Evolutionary conservation across 2,113 vertebrate species (phyloP).

Genomic region (Leucopsar rothschildi): DNA sequence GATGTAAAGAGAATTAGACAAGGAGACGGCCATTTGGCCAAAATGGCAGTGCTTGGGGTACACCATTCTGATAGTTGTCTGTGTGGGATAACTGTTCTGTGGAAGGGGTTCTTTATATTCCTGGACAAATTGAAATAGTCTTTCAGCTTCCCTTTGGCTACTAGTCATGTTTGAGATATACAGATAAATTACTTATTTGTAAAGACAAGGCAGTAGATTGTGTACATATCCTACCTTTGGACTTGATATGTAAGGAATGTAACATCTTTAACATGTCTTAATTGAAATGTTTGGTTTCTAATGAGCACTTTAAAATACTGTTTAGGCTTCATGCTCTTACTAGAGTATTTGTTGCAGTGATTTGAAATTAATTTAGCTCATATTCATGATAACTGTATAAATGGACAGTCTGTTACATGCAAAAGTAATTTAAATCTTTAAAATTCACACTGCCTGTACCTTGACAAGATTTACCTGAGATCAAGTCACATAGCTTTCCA

Average conservation of each 20-base stretch:
- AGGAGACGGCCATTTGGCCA: neutral
- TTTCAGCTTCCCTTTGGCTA: neutral
- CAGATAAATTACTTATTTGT: conserved; percentile 41
- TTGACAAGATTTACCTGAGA: neutral
- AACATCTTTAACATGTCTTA: conserved; percentile 27
- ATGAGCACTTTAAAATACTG: conserved; percentile 39
- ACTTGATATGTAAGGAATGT: conserved; percentile 30
- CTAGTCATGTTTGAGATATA: neutral
- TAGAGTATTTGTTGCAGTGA: neutral
- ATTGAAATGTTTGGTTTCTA: conserved; percentile 22
- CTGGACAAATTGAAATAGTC: neutral
- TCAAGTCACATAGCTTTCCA: neutral
- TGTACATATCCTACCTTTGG: conserved; percentile 42
- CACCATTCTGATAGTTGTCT: neutral
- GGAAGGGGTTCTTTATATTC: neutral
- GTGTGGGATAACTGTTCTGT: neutral
- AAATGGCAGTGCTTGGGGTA: neutral
- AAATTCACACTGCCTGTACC: neutral
- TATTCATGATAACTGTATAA: neutral
- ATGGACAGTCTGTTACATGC: neutral
- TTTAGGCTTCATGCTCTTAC: neutral
- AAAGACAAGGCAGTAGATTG: conserved; percentile 20
- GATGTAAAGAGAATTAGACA: conserved; percentile 10
- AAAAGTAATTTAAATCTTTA: neutral
- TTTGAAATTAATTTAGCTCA: neutral